Evolutionary conservation across 2,888 invertebrate species (phyloP), one percentile per base, ranked within the genome.

Genomic region (Cloeon dipterum): DNA sequence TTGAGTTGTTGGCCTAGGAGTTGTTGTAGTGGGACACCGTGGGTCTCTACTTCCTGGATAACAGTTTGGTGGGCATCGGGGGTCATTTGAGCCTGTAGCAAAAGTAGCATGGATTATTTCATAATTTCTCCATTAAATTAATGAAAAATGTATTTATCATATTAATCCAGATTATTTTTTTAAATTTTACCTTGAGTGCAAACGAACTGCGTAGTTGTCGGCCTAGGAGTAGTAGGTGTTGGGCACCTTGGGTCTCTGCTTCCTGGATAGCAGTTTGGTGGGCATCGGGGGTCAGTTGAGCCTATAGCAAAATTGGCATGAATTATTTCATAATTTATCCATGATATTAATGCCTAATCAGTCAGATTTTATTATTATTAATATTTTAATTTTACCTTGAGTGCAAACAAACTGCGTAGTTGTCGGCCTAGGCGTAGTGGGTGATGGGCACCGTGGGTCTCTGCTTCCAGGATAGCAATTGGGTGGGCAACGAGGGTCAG

Each of bases 381-480:
- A n/a, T n/a, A n/a, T n/a, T n/a, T n/a, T n/a, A n/a, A n/a, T n/a
- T n/a, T n/a, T n/a, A n/a, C n/a, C n/a, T n/a, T n/a, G 48, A 36
- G 43, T 45, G 37, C 48, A 46, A 5, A 39, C 36, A 10, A n/a
- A n/a, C 4, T 32, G 37, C 18, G 34, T 36, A n/a, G 19, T 34
- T 23, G 23, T 23, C 11, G 4, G 29, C 21, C 10, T 11, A 11
- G 23, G 36, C 8, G 38, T 40, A 1, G 42, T 11, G 49, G 53
- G 20, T 51, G 37, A 11, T 19, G 53, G 49, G 26, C 59, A 52
- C 32, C 49, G 43, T 4, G 49, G 48, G 39, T 45, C 42, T 38
- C 26, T 34, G 42, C 52, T 41, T 1, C 53, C 54, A 4, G 54
- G 56, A 21, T 47, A 53, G 57, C 42, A 63, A 55, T 43, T 19